Evolutionary conservation across 1,140 invertebrate species (phyloP), one percentile per base, ranked within the genome.

Genomic region (Zaprionus camerounensis): DNA sequence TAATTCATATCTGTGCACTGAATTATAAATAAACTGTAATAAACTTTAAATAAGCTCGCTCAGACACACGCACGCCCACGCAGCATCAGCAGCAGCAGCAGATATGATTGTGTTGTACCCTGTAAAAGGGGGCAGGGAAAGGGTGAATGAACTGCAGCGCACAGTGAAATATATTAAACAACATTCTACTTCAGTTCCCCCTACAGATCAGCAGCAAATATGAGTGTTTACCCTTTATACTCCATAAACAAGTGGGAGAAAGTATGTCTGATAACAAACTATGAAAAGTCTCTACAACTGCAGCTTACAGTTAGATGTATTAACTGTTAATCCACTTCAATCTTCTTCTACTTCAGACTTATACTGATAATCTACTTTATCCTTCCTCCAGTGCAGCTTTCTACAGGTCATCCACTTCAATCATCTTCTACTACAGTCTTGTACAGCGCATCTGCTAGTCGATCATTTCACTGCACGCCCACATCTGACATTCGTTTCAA

Each of bases 1-100:
- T 46, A 80, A 88, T 81, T 71, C 77, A 81, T 88, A 73, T 71
- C 38, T 88, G 77, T 58, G 73, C 51, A 71, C 80, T 83, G 84
- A 87, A 83, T 87, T 83, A 84, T 81, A 76, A 81, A 88, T 79
- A 79, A 88, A 76, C 75, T 57, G 65, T 57, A 84, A 90, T 73
- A 78, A 74, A 84, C 66, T 80, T 59, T 68, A 58, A 68, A 84
- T 74, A 55, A 82, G 49, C 55, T 46, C 13, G 20, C 38, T 22
- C 41, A 66, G 41, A 74, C 72, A 59, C 56, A 49, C 9, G 31
- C 31, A 34, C 15, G 13, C 56, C 28, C 53, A 73, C 49, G 56
- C 36, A 71, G n/a, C 38, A 41, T 5, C 38, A 15, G 5, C 2
- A 11, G 4, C 9, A 34, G 31, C 1, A 12, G 46, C 3, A 17